Percentiles rank a stretch among this genome's conserved stretches.
Conservation (phyloP, 2,888 invertebrate species). For the Leptinotarsa tumamoca region DNA sequence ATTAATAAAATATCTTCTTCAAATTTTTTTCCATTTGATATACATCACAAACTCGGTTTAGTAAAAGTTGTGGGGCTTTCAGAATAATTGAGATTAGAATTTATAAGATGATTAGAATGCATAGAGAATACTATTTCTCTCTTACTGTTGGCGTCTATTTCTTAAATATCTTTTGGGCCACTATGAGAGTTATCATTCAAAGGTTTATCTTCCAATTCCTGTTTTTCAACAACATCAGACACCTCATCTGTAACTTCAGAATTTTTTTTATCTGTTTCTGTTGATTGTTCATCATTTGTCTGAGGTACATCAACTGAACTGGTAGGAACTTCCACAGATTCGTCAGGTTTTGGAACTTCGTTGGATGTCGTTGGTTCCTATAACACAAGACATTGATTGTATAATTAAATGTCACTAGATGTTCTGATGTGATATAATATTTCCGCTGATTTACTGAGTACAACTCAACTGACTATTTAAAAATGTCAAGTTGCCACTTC, state of each 20-base stretch:
- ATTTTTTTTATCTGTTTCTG: background rate
- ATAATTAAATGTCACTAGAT: too few relatives aligned
- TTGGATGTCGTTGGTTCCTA: background rate
- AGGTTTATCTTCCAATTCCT: background rate
- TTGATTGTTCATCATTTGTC: background rate
- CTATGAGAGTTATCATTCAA: background rate
- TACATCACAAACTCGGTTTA: background rate
- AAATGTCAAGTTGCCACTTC: too few relatives aligned
- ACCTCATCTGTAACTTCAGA: background rate
- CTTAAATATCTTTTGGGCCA: background rate
- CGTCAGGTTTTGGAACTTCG: background rate
- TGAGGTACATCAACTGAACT: background rate
- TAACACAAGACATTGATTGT: too few relatives aligned
- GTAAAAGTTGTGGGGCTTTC: background rate
- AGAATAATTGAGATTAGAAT: background rate
- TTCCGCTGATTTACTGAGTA: too few relatives aligned
- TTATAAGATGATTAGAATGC: background rate
- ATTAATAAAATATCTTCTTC: background rate
- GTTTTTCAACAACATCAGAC: background rate
- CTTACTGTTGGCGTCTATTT: background rate
- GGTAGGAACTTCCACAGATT: background rate
- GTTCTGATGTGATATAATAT: too few relatives aligned
- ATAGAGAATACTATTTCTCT: slow-evolving; percentile 2
- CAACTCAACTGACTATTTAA: too few relatives aligned
- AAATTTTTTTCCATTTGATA: background rate